These are phyloP conservation scores for Platycercus adscitus DNA, from an alignment of 2,113 vertebrate genomes.

Conservation along the genomic window DNA sequence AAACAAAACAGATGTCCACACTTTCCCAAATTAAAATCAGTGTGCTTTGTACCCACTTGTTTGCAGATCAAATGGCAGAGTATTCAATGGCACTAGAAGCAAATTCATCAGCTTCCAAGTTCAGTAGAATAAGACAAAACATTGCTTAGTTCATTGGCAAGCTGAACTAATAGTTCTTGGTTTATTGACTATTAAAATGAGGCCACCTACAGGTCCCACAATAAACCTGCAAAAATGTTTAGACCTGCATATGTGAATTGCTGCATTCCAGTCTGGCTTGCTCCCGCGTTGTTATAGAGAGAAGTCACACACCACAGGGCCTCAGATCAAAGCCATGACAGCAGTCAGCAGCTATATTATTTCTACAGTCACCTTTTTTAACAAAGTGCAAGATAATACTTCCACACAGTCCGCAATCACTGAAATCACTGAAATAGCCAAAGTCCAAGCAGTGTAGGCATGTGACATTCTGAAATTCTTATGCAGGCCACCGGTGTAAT, in stretches of 20 bases:
- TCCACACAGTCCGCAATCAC: neutral
- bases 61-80: neutral
- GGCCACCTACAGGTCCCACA: constrained; percentile 35
- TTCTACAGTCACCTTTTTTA: neutral
- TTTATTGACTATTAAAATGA: constrained; percentile 56
- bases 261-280: neutral
- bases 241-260: neutral
- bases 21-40: neutral
- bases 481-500: neutral
- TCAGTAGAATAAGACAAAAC: neutral
- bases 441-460: neutral
- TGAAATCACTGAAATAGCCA: neutral
- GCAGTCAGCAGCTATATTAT: neutral
- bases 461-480: neutral
- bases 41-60: neutral
- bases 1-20: neutral
- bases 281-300: neutral
- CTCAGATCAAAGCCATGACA: neutral
- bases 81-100: neutral
- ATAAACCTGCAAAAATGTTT: constrained; percentile 32
- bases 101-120: neutral
- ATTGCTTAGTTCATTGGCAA: neutral
- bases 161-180: neutral
- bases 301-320: neutral
- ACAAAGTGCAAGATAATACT: neutral